Base-by-base conservation (phyloP, 2,113 vertebrate species). In the Galeopterus variegatus region DNA sequence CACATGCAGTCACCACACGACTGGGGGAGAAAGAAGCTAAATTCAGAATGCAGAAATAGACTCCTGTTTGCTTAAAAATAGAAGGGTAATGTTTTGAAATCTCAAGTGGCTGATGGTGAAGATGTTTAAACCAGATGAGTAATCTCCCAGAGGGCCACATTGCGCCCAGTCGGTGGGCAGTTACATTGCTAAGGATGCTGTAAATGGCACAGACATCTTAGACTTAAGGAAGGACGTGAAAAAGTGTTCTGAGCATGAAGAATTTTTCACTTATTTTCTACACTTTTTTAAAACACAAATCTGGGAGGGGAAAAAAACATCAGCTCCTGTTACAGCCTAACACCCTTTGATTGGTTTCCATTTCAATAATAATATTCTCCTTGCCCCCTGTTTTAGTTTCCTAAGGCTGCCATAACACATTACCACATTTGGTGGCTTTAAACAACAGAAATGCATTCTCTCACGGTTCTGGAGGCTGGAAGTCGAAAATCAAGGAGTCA, bases 361-460 rank as follows among this genome's bases (percentile, higher is more conserved):
- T 62, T 92, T 88, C 52, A 67, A 26, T 87, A 26, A 64, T 75
- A 93, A 94, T 33, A 10, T 81, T 88, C 72, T 52, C 54, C 65
- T 94, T 67, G 41, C 8, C 36, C 48, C 13, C 8, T 79, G 0
- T 24, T 14, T 50, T 36, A 4, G 41, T 76, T 21, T 60, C 75
- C 75, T 23, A 62, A 50, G 23, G 23, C 24, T 24, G 8, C 36
- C 48, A 23, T 70, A 62, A 58, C 9, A 69, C 69, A 88, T n/a
- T 1, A 21, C 48, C 19, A 21, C 0, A 7, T 13, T 13, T 7
- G 31, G 28, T 60, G 41, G 17, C 33, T 67, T 65, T 60, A 45
- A 76, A n/a, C 76, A 80, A 50, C 8, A 41, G 45, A 70, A 83
- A 82, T 36, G 0, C 17, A 50, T 56, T 77, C 11, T 86, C 76